Conservation (phyloP, 2,888 invertebrate species). For the Hemicrepidius hirtus region DNA sequence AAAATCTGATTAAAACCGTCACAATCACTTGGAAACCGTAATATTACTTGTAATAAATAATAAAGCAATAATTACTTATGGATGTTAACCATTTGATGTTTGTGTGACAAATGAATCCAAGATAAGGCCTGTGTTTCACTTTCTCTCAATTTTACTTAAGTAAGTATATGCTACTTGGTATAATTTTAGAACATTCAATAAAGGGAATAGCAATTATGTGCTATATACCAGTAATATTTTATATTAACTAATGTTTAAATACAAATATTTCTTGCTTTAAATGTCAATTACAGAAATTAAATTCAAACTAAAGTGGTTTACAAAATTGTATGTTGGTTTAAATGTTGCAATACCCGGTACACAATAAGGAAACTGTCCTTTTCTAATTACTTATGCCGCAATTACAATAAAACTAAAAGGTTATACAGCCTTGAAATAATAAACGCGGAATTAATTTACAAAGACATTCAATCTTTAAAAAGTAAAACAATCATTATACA, state of each 20-base stretch:
- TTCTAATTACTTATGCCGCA: neutral
- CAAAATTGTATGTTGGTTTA: no score
- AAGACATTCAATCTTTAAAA: no score
- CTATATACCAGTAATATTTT: no score
- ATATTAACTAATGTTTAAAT: no score
- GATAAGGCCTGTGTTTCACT: slow-evolving; percentile 51
- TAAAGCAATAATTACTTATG: slow-evolving; percentile 13
- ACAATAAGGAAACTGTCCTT: neutral
- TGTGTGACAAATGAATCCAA: slow-evolving; percentile 61
- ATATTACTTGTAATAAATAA: neutral
- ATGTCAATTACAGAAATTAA: no score
- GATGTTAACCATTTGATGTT: slow-evolving; percentile 61
- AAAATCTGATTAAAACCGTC: neutral
- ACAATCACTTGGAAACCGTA: slow-evolving; percentile 13
- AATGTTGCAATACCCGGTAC: neutral
- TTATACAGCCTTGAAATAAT: slow-evolving; percentile 2
- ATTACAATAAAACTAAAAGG: neutral
- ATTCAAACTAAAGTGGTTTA: no score
- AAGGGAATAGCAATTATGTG: neutral
- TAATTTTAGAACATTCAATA: slow-evolving; percentile 19
- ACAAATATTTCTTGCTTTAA: no score
- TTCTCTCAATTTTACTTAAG: slow-evolving; percentile 56
- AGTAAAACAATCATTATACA: no score
- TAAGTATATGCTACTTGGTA: slow-evolving; percentile 18
- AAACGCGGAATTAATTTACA: neutral